These are phyloP conservation scores for Melanogrammus aeglefinus DNA, from an alignment of 2,797 vertebrate species.

Conservation along the genomic window DNA sequence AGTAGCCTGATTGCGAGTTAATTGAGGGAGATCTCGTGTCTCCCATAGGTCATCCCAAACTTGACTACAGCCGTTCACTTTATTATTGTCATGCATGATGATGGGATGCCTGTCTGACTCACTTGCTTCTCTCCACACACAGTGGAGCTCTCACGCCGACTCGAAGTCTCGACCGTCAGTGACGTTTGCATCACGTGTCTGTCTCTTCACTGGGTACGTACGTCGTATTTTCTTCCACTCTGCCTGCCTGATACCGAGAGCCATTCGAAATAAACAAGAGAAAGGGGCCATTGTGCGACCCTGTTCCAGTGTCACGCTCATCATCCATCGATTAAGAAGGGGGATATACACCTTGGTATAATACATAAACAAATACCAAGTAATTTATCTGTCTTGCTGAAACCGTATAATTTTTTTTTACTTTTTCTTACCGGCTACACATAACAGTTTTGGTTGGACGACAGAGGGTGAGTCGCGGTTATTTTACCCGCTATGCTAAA, in stretches of 20 bases:
- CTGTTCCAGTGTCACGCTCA: slow-evolving; percentile 53
- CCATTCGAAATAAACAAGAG: slow-evolving; percentile 72
- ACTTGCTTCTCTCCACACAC: slow-evolving; percentile 21
- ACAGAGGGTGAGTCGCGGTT: slow-evolving; percentile 66
- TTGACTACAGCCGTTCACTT: neutral
- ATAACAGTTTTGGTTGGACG: slow-evolving; percentile 34
- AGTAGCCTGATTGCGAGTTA: neutral
- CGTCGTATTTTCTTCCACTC: slow-evolving; percentile 75
- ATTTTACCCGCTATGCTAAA: slow-evolving; percentile 13
- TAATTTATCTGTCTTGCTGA: slow-evolving; percentile 51
- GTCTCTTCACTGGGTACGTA: slow-evolving; percentile 73
- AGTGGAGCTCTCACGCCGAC: slow-evolving; percentile 67
- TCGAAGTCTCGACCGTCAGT: slow-evolving; percentile 63
- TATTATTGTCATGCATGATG: neutral
- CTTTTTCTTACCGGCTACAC: slow-evolving; percentile 55
- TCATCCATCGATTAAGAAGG: slow-evolving; percentile 51
- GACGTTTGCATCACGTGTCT: slow-evolving; percentile 78
- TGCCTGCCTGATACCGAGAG: slow-evolving; percentile 48
- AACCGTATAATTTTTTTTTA: slow-evolving; percentile 43
- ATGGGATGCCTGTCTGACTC: slow-evolving; percentile 39
- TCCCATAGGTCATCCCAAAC: neutral
- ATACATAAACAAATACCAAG: slow-evolving; percentile 56
- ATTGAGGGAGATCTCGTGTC: neutral
- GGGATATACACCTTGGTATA: slow-evolving; percentile 66
- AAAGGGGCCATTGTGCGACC: slow-evolving; percentile 39